Evolutionary conservation across 1,140 invertebrate genomes (phyloP).

Genomic region (Holotrichia oblita): DNA sequence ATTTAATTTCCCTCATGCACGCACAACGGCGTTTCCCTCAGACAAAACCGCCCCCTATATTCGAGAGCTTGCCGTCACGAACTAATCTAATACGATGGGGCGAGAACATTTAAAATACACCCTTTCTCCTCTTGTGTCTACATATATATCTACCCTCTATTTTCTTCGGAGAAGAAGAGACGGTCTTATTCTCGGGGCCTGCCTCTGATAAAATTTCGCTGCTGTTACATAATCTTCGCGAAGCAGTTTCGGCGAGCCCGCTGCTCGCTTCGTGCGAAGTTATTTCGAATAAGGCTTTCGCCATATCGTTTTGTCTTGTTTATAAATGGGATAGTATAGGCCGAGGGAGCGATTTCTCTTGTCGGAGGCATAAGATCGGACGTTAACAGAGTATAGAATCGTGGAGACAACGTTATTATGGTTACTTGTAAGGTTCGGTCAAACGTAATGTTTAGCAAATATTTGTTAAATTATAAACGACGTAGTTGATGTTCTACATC

Average conservation of each 20-base stretch:
- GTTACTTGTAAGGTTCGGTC: background rate
- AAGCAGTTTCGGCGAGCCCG: background rate
- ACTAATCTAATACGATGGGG: conserved; percentile 16
- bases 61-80: background rate
- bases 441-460: background rate
- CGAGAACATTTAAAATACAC: background rate
- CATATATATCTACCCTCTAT: background rate
- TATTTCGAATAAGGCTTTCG: conserved; percentile 24
- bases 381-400: background rate
- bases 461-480: background rate
- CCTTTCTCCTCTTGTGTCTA: background rate
- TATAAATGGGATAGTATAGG: conserved; percentile 17
- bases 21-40: background rate
- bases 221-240: background rate
- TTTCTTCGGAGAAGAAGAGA: background rate
- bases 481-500: no score
- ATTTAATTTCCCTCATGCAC: background rate
- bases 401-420: background rate
- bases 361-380: background rate
- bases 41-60: background rate
- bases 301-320: conserved; percentile 5
- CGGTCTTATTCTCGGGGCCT: background rate
- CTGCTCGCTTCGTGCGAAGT: background rate
- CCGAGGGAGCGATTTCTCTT: background rate
- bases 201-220: conserved; percentile 17